phyloP scores from a whole-genome alignment of 30 jellyfish, hydroid and myxozoan genomes.

The Hydractinia echinata region DNA sequence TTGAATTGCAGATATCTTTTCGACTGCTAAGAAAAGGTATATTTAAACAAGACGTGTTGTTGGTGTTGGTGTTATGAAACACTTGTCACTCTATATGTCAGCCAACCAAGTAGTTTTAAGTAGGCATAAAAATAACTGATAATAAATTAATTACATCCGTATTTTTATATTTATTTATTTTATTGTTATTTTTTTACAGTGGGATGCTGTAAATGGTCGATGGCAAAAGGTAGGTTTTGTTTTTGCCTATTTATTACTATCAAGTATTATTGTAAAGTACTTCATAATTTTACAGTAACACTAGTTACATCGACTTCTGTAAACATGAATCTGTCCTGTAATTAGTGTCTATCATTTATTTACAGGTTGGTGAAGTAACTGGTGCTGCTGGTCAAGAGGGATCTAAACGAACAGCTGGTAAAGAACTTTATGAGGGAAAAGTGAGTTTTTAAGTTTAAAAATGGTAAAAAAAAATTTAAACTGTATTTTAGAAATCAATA shows the following conservation, averaged over 20 bases:
- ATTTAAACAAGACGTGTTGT: no score
- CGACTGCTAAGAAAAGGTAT: no score
- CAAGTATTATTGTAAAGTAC: neutral
- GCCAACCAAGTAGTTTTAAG: no score
- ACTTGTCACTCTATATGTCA: no score
- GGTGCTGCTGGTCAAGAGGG: slow-evolving; percentile 98
- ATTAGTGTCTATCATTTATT: neutral
- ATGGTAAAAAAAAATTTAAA: neutral
- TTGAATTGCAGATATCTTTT: no score
- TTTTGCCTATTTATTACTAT: neutral
- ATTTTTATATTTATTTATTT: neutral
- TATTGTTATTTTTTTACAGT: slow-evolving; percentile 30
- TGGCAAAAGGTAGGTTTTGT: slow-evolving; percentile 81
- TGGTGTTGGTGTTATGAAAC: no score
- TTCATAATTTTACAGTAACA: neutral
- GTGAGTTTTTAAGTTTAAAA: slow-evolving; percentile 27
- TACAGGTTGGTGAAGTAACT: slow-evolving; percentile 89
- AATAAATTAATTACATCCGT: neutral
- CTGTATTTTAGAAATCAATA: neutral
- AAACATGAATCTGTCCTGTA: neutral
- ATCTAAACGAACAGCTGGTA: slow-evolving; percentile 49
- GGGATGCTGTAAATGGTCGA: slow-evolving; percentile 70
- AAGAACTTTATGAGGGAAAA: slow-evolving; percentile 70
- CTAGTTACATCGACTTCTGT: neutral
- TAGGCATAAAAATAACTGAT: neutral